Evolutionary conservation across 2,113 vertebrate genomes (phyloP).

Genomic region (Pangasianodon gigas): DNA sequence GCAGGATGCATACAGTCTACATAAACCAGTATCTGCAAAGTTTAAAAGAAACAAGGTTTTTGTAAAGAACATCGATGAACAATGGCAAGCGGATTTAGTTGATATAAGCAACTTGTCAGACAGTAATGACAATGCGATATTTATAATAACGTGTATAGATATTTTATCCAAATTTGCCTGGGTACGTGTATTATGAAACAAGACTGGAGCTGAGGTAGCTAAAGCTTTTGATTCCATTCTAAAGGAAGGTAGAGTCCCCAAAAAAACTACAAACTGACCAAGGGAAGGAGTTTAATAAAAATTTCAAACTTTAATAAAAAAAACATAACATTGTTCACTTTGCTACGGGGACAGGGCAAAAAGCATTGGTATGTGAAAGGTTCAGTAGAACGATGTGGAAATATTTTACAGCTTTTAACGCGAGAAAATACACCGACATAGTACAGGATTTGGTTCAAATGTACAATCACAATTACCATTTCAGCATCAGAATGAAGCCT

Average conservation of each 20-base stretch:
- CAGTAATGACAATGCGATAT: background rate
- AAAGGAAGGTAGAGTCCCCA: background rate
- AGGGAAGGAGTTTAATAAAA: background rate
- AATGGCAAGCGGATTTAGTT: background rate
- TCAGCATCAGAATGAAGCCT: no score
- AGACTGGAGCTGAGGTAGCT: background rate
- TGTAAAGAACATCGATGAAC: no score
- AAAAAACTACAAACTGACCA: background rate
- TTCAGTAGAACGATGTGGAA: background rate
- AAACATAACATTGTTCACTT: background rate
- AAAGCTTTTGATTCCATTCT: background rate
- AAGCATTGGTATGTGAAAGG: background rate
- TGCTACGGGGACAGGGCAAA: no score
- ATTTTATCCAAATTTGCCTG: slow-evolving; percentile 1
- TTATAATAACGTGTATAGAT: background rate
- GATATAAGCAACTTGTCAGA: background rate
- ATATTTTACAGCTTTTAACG: no score
- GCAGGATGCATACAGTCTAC: no score
- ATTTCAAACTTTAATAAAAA: background rate
- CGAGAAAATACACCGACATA: no score
- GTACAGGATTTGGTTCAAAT: background rate
- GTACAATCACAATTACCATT: background rate
- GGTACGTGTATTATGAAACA: background rate
- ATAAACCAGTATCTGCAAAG: no score
- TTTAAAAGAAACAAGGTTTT: no score